Evolutionary conservation across 2,888 invertebrate species (phyloP), one percentile per base, ranked within the genome.

Genomic region (Spialia ferax): DNA sequence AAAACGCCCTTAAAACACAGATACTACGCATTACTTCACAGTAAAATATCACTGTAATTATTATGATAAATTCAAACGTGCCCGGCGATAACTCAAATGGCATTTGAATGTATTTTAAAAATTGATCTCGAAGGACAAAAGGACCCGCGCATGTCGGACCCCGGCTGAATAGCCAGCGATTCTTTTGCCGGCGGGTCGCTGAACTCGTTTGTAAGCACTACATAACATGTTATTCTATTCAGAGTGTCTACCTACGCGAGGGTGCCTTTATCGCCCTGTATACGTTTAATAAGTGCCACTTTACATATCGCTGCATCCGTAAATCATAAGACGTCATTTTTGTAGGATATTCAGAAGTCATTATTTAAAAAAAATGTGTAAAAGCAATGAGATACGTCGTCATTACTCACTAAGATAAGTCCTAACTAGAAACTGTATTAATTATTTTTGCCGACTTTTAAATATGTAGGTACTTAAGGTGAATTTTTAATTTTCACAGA

Each of bases 91-190:
- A 20, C 35, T 52, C n/a, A 42, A 54, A 63, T 13, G 26, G 10
- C 20, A 8, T 57, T 65, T 57, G 20, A 60, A 38, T 32, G 35
- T 38, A 52, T 20, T 59, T 52, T 38, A 54, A 26, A n/a, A 76
- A 78, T 78, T 75, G 72, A 73, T 75, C 74, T 77, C 70, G 71
- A 74, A 76, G 73, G 78, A 79, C 78, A 78, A 80, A 79, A 79
- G 76, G 77, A 76, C 75, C 71, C 75, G 80, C 76, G 78, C 81
- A 79, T 83, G 81, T 79, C 71, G 75, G 72, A 63, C 75, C 73
- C 57, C 69, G 71, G 75, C 79, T 79, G 81, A 80, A 78, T 77
- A 75, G 73, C 72, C 71, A 70, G 73, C 73, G 75, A 63, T 60
- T 60, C 65, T 54, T 59, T 52, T 23, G 65, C 57, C 57, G 57